Evolutionary conservation across 2,888 invertebrate genomes (phyloP), one percentile per base, ranked within the genome.

Genomic region (Netelia melanura): DNA sequence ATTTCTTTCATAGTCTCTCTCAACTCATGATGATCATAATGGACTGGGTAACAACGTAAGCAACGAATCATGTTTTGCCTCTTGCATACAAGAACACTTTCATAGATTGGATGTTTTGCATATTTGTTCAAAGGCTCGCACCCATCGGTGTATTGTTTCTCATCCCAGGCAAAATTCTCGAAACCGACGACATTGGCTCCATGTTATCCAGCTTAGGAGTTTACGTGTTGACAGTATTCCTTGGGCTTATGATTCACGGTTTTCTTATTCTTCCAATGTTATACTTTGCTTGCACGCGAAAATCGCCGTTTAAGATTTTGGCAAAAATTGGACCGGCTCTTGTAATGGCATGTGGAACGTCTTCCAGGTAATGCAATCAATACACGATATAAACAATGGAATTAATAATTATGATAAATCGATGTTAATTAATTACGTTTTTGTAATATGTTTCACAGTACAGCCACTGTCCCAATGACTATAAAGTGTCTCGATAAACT

Each of bases 1-100:
- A 97, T 81, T 97, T 99, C 94, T 98, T 98, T 94, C 96, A 96
- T 84, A 94, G 97, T 1, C 94, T 99, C 23, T 97, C 98, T 43
- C 98, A 98, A 91, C 97, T 98, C 38, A 98, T 98, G 96, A 98
- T 99, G 98, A 97, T 97, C 78, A 97, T 99, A 88, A 99, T 99
- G 88, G 96, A 97, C 86, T 97, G 98, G 96, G 98, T 99, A 88
- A 98, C 99, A 93, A 98, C 98, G 98, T 98, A 93, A 95, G 64
- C 9, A 62, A 6, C 6, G 0, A 38, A 38, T 38, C 3, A 38
- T 6, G 1, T 38, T 38, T 38, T 38, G 8, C 38, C 38, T 38
- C 71, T 82, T 68, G 68, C 78, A 68, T 11, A 62, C 23, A 54
- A 25, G 44, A 10, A 75, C 38, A 43, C 38, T 23, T 65, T 48